Conservation (phyloP, 2,797 vertebrate species). For the Carapus acus region DNA sequence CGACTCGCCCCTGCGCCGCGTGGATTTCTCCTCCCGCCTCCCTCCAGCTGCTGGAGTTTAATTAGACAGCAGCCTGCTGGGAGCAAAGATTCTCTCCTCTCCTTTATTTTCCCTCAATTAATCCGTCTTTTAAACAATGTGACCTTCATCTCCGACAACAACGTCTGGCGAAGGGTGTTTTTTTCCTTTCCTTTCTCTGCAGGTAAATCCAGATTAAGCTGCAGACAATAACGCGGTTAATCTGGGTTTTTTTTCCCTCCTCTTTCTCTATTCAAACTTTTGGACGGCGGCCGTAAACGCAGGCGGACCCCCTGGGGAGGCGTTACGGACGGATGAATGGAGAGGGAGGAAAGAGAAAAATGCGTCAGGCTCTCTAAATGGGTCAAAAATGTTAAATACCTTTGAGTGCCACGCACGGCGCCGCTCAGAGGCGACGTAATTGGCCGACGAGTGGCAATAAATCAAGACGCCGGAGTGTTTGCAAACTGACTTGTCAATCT, state of each 20-base stretch:
- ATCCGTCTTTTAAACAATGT: constrained; percentile 4
- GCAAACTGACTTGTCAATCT: neutral
- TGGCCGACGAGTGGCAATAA: neutral
- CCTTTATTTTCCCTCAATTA: neutral
- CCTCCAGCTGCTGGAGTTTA: constrained; percentile 17
- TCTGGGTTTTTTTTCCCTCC: constrained; percentile 16
- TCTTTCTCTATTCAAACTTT: too few relatives aligned
- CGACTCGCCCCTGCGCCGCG: neutral
- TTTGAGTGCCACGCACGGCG: neutral
- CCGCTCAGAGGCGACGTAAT: neutral
- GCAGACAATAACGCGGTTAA: constrained; percentile 22
- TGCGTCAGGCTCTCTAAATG: too few relatives aligned
- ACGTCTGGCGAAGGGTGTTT: neutral
- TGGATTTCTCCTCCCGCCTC: neutral
- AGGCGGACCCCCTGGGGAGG: too few relatives aligned
- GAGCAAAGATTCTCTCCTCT: constrained; percentile 9
- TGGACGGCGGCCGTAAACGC: too few relatives aligned
- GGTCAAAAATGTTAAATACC: too few relatives aligned
- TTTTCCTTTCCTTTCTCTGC: too few relatives aligned
- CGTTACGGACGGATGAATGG: too few relatives aligned
- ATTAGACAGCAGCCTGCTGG: constrained; percentile 17
- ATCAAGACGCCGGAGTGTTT: neutral
- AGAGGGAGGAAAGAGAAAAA: too few relatives aligned
- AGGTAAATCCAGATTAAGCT: constrained; percentile 34
- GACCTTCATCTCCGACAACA: constrained; percentile 17